These are phyloP conservation scores for Cataglyphis livida DNA, from an alignment of 2,888 invertebrate species.

Conservation along the genomic window DNA sequence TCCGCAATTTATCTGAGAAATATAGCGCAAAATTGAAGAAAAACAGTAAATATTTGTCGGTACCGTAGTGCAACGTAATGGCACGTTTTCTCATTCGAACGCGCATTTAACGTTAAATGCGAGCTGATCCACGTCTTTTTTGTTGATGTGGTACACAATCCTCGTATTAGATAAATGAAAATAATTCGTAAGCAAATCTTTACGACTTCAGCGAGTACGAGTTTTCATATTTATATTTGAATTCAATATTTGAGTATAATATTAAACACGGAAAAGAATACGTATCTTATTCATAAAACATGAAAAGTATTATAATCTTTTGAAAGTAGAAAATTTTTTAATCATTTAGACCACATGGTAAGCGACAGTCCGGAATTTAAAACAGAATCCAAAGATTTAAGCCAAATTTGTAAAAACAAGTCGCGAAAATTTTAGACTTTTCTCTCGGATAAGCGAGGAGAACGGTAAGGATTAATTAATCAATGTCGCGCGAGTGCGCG, in stretches of 20 bases:
- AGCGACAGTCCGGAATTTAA: not conserved
- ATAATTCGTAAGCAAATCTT: not conserved
- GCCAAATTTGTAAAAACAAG: not conserved
- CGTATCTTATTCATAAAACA: not conserved
- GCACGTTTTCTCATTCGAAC: slow-evolving; percentile 28
- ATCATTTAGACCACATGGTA: too few species aligned
- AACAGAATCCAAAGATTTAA: not conserved
- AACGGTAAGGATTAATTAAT: slow-evolving; percentile 29
- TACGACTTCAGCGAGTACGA: not conserved
- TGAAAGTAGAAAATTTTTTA: too few species aligned
- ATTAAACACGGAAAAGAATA: not conserved
- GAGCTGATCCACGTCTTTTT: slow-evolving; percentile 10
- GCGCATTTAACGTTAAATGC: slow-evolving; percentile 32
- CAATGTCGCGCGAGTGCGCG: slow-evolving; percentile 28
- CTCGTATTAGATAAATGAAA: not conserved
- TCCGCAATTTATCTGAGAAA: slow-evolving; percentile 19
- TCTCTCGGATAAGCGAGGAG: not conserved
- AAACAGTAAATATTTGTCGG: slow-evolving; percentile 46
- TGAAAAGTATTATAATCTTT: not conserved
- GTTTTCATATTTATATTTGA: not conserved
- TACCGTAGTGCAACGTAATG: slow-evolving; percentile 21
- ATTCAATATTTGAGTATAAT: not conserved
- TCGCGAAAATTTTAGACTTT: not conserved
- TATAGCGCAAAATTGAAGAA: slow-evolving; percentile 47
- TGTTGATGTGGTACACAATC: slow-evolving; percentile 2